Evolutionary conservation across 2,113 vertebrate species (phyloP).

Genomic region (Chamaetylas fuelleborni): DNA sequence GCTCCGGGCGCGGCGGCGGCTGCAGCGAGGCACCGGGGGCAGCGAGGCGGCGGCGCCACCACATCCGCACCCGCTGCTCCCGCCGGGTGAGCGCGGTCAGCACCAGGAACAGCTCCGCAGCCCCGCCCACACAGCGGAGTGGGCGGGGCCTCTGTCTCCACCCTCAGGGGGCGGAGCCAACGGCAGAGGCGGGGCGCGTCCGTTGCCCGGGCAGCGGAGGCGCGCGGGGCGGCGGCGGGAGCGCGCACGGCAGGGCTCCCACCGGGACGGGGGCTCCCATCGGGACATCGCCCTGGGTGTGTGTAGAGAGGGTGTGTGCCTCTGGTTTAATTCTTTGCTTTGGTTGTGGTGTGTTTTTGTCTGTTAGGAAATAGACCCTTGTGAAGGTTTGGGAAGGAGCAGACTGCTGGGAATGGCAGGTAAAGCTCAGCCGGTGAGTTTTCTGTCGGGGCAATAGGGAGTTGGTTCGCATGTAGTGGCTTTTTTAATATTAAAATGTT

Average conservation of each 20-base stretch:
- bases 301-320: accelerated
- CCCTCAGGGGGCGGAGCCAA: neutral
- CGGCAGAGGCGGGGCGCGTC: neutral
- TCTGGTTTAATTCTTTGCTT: neutral
- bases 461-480: accelerated
- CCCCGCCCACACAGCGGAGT: neutral
- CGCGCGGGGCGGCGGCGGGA: neutral
- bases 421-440: neutral
- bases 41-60: neutral
- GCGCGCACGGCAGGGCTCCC: neutral
- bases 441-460: neutral
- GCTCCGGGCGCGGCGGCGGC: neutral
- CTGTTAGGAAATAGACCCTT: neutral
- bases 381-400: neutral
- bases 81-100: neutral
- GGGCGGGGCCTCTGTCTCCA: too few relatives aligned
- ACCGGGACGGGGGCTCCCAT: accelerated
- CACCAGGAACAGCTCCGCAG: neutral
- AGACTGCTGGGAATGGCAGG: neutral
- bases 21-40: neutral
- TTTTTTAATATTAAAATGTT: neutral
- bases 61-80: neutral
- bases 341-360: neutral
- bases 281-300: neutral
- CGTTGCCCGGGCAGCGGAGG: neutral